Percentiles rank a stretch among this genome's conserved stretches.
These are phyloP conservation scores for Folsomia manolachei DNA, from an alignment of 2,888 invertebrate genomes.

Conservation along the genomic window DNA sequence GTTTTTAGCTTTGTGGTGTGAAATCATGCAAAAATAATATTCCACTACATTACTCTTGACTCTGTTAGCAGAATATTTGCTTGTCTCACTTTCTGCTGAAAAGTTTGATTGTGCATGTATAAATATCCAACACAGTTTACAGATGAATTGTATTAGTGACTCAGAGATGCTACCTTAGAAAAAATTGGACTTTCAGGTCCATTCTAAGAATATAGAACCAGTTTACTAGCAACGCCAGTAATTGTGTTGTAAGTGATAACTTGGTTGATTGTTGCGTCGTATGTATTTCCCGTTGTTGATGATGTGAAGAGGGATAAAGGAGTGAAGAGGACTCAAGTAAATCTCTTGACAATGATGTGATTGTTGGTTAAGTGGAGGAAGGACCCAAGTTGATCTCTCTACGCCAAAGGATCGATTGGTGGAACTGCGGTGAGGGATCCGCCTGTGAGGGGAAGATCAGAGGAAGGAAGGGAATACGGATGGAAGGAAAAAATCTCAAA, in stretches of 20 bases:
- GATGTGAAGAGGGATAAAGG: background rate
- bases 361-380: background rate
- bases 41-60: too few species aligned
- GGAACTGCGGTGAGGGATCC: constrained; percentile 1
- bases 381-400: too few species aligned
- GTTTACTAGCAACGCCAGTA: too few species aligned
- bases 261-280: background rate
- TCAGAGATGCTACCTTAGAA: too few species aligned
- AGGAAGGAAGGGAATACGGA: background rate
- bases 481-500: background rate
- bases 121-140: background rate
- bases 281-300: background rate
- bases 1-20: background rate
- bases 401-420: constrained; percentile 8
- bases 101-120: background rate
- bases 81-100: background rate
- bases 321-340: background rate
- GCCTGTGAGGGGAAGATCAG: constrained; percentile 3
- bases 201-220: too few species aligned
- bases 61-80: too few species aligned
- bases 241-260: background rate
- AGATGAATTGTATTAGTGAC: background rate
- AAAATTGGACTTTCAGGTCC: too few species aligned
- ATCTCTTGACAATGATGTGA: background rate
- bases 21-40: background rate